Evolutionary conservation across 2,888 invertebrate species (phyloP), one percentile per base, ranked within the genome.

Genomic region (Agriopis leucophaearia): DNA sequence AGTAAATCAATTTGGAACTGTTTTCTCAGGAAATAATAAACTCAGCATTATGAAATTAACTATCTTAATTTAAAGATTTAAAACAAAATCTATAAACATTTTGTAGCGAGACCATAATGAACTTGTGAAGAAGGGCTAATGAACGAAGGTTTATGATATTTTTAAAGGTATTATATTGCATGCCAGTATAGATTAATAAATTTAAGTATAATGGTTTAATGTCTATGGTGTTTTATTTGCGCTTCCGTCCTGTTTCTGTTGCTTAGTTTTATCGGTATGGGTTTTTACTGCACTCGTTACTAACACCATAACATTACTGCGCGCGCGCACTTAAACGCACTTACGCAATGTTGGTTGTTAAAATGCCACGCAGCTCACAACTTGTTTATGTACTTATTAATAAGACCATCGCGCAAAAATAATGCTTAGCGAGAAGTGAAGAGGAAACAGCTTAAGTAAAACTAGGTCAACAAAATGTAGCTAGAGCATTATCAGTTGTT

Each of bases 121-220:
- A 89, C 89, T 91, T 91, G n/a, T n/a, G n/a, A n/a, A n/a, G n/a
- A n/a, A n/a, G n/a, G n/a, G n/a, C n/a, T n/a, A n/a, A n/a, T n/a
- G n/a, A n/a, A n/a, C 88, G 83, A 82, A 82, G 83, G 88, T 91
- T 90, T 89, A 88, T 85, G 88, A 87, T 85, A 83, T 88, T 91
- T 91, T 88, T 88, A 87, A 87, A 56, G 58, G 80, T 87, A 85
- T 83, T 90, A 88, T 90, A 88, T 89, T 89, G 92, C 91, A 92
- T 89, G 92, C 87, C 86, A 88, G 87, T 89, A 89, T 88, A 87
- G 87, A 89, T 86, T 87, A 93, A 92, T 93, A 93, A 93, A 93
- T 93, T 93, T 93, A 93, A 93, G 93, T 93, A 91, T 89, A 93
- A 92, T 90, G 54, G 84, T 81, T 91, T 89, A 88, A 88, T 80